phyloP scores from a whole-genome alignment of 2,113 vertebrate species.

The Picathartes gymnocephalus region DNA sequence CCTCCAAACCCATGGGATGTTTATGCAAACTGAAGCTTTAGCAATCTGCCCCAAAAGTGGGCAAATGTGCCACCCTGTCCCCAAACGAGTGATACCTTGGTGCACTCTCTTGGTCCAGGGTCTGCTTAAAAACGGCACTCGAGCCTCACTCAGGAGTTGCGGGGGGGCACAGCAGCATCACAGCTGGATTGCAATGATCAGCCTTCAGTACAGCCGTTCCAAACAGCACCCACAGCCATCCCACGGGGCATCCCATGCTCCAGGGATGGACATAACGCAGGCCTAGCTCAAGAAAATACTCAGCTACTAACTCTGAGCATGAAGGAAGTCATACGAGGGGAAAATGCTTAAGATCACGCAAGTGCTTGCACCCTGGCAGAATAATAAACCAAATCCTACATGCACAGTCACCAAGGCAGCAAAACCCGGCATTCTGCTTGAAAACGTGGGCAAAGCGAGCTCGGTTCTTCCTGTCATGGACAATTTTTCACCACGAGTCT shows the following conservation, averaged over 20 bases:
- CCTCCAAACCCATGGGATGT: background rate
- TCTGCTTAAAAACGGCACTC: background rate
- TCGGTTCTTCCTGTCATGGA: background rate
- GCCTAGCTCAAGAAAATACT: background rate
- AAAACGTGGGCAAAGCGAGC: background rate
- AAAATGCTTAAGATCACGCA: background rate
- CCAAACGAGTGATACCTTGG: background rate
- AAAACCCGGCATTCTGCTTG: background rate
- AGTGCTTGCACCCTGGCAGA: background rate
- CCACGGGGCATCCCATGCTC: background rate
- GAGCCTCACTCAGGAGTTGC: background rate
- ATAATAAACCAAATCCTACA: background rate
- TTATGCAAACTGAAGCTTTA: constrained; percentile 35
- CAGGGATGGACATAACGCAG: background rate
- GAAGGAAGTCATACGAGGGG: background rate
- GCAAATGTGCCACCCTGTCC: background rate
- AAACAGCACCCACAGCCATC: background rate
- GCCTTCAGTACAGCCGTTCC: background rate
- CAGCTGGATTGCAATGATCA: fast-evolving
- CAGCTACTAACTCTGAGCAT: background rate
- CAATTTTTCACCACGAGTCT: background rate
- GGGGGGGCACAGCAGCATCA: background rate
- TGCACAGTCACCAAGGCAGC: background rate
- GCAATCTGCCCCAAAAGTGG: background rate
- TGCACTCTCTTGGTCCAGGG: background rate